Percentiles rank a stretch among this genome's conserved stretches.
These are phyloP conservation scores for Archocentrus centrarchus DNA, from an alignment of 2,113 vertebrate species.

Conservation along the genomic window DNA sequence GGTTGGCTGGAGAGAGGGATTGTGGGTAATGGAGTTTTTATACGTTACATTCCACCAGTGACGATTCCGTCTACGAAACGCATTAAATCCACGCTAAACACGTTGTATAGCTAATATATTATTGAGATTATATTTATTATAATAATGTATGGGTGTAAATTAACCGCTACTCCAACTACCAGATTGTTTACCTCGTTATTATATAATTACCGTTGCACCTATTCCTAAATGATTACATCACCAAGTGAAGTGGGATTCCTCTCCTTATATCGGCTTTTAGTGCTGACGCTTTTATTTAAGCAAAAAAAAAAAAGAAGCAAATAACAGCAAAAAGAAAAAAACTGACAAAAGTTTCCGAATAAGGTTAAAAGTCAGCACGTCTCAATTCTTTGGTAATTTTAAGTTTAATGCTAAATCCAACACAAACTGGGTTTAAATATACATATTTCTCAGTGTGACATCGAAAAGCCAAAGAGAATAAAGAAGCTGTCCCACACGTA, in stretches of 20 bases:
- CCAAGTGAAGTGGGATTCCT: background rate
- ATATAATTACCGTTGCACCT: slow-evolving; percentile 31
- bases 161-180: background rate
- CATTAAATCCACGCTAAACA: background rate
- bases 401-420: background rate
- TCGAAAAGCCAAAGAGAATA: background rate
- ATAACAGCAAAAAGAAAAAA: background rate
- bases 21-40: slow-evolving; percentile 65
- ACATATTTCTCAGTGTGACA: background rate
- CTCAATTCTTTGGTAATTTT: background rate
- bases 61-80: background rate
- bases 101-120: no score
- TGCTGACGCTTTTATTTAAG: background rate
- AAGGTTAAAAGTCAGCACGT: background rate
- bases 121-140: accelerated
- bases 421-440: background rate
- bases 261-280: background rate
- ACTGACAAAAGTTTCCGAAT: background rate
- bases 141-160: accelerated
- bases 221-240: slow-evolving; percentile 64
- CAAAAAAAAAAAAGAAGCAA: background rate
- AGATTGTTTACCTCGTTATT: background rate
- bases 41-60: background rate
- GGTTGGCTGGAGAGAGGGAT: slow-evolving; percentile 16
- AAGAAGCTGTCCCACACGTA: background rate